Base-by-base conservation (phyloP, 2,113 vertebrate genomes). In the Cricetomys ansorgei region DNA sequence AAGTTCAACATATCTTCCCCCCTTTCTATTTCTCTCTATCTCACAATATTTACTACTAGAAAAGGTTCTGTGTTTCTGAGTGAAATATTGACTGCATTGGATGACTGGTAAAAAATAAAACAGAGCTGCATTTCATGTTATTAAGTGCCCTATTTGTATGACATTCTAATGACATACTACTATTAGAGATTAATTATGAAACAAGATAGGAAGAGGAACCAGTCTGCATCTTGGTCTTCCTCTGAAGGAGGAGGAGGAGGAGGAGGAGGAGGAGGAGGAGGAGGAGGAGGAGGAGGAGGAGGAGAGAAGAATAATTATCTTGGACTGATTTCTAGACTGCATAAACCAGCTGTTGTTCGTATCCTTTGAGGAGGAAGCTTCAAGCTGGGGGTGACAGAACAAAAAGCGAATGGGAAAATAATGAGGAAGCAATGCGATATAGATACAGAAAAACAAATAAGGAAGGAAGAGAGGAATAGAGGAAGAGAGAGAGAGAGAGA, bases 31-130 rank as follows among this genome's bases (percentile, higher is more conserved):
- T 93, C 77, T 89, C 7, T 80, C 2, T 92, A 8, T 75, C 23
- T 94, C n/a, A 40, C 3, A 48, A 37, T n/a, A 43, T 43, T 70
- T 55, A 64, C 29, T 73, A 48, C 4, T 77, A 72, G 57, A 40
- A 85, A 93, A 15, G 7, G 21, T 43, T 88, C 67, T 69, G 5
- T 83, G 12, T 91, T 89, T 45, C 59, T 73, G 40, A 86, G 70
- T 62, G 62, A 95, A 90, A 72, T 93, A 34, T 34, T 92, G 93
- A 94, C n/a, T 79, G 37, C 84, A 25, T 92, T 48, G 25, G 62
- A 89, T 73, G 50, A 4, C 43, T 2, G 15, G 6, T 67, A 13
- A 31, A 86, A n/a, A n/a, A n/a, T n/a, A n/a, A n/a, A 87, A 64
- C 43, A 87, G 37, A 13, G 81, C 0, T 23, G n/a, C 2, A 48